Evolutionary conservation across 2,888 invertebrate species (phyloP).

Genomic region (Sarcophaga variegata): DNA sequence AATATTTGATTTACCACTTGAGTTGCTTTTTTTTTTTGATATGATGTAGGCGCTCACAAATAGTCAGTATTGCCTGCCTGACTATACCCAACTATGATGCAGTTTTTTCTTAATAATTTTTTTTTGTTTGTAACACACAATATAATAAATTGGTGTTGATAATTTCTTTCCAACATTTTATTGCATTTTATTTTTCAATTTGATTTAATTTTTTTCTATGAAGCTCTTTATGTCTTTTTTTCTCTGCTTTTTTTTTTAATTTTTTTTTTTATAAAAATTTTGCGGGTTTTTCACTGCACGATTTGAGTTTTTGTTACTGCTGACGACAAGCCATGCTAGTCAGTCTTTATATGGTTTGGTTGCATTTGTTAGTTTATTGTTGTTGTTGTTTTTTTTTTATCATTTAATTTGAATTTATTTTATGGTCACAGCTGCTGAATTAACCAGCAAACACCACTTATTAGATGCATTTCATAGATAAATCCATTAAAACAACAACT

Average conservation of each 20-base stretch:
- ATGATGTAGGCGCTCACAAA: too few relatives aligned
- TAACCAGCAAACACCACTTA: constrained; percentile 56
- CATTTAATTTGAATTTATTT: constrained; percentile 68
- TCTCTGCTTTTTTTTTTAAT: constrained; percentile 3
- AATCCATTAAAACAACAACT: constrained; percentile 14
- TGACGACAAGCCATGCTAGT: not conserved
- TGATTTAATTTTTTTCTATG: not conserved
- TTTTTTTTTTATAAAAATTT: constrained; percentile 26
- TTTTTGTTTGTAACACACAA: not conserved
- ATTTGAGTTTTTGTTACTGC: not conserved
- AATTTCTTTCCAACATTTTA: constrained; percentile 67
- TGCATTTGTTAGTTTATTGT: not conserved
- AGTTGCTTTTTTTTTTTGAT: too few relatives aligned
- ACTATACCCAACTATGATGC: not conserved
- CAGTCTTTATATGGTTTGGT: not conserved
- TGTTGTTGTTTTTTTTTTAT: constrained; percentile 40
- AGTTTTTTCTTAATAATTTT: constrained; percentile 8
- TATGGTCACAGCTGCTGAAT: constrained; percentile 67
- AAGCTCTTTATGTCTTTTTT: not conserved
- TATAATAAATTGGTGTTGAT: constrained; percentile 63
- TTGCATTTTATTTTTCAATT: constrained; percentile 39
- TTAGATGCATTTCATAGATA: constrained; percentile 60
- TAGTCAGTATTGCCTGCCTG: not conserved
- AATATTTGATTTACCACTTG: too few relatives aligned
- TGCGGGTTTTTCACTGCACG: not conserved